Conservation (phyloP, 2,888 invertebrate species). For the Lycophotia porphyrea region DNA sequence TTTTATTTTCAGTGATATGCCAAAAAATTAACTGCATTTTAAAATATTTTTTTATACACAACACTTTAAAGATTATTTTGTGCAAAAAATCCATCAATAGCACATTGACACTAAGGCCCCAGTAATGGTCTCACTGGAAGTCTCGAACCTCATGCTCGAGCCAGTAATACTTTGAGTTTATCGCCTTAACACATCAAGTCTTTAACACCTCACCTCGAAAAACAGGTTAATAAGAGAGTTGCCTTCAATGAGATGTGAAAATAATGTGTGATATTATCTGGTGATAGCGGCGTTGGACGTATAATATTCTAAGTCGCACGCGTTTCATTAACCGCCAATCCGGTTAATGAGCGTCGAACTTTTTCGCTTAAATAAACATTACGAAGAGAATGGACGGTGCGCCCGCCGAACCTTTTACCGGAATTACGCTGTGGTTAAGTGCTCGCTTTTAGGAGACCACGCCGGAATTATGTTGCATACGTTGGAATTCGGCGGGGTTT, state of each 20-base stretch:
- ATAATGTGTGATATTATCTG: slow-evolving; percentile 85
- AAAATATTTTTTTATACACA: slow-evolving; percentile 3
- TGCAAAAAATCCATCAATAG: slow-evolving; percentile 64
- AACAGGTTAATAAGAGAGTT: slow-evolving; percentile 81
- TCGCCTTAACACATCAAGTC: slow-evolving; percentile 76
- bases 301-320: slow-evolving; percentile 80
- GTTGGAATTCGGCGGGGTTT: slow-evolving; percentile 44
- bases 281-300: slow-evolving; percentile 68
- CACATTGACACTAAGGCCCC: slow-evolving; percentile 66
- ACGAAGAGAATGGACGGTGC: slow-evolving; percentile 83
- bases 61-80: slow-evolving; percentile 1
- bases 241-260: slow-evolving; percentile 83
- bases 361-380: slow-evolving; percentile 89
- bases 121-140: slow-evolving; percentile 53
- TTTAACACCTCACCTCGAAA: slow-evolving; percentile 81
- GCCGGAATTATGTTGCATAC: slow-evolving; percentile 74
- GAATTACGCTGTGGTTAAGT: slow-evolving; percentile 85
- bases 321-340: slow-evolving; percentile 86
- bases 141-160: slow-evolving; percentile 62
- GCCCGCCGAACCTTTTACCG: slow-evolving; percentile 84
- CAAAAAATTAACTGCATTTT: slow-evolving; percentile 23
- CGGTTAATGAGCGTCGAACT: slow-evolving; percentile 85
- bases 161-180: slow-evolving; percentile 79
- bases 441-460: slow-evolving; percentile 79
- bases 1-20: neutral